Conservation (phyloP, 2,888 invertebrate genomes). For the Drosophila anomelani region DNA sequence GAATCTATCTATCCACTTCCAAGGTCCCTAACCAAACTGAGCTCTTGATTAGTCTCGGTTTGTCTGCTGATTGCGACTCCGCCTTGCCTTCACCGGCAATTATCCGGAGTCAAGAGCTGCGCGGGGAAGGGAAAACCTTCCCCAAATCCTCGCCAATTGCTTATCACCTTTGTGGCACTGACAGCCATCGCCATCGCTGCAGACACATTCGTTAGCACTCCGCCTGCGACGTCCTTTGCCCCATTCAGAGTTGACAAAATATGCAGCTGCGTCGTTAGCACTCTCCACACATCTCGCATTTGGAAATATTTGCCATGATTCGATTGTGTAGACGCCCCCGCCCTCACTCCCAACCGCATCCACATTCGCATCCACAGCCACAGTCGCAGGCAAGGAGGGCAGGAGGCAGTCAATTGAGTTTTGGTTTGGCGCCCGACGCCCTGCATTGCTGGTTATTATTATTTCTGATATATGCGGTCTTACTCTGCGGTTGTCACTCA, state of each 20-base stretch:
- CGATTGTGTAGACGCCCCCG: conserved; percentile 61
- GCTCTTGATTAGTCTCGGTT: conserved; percentile 36
- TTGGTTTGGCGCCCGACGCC: conserved; percentile 37
- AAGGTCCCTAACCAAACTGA: conserved; percentile 4
- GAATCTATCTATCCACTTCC: neutral
- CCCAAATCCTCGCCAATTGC: conserved; percentile 24
- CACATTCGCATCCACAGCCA: conserved; percentile 47
- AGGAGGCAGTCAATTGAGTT: conserved; percentile 53
- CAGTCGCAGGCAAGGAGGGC: conserved; percentile 17
- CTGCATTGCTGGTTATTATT: conserved; percentile 66
- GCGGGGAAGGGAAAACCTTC: neutral
- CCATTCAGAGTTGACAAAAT: conserved; percentile 69
- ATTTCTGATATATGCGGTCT: conserved; percentile 80
- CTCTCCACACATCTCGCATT: conserved; percentile 40
- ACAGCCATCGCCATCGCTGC: conserved; percentile 25
- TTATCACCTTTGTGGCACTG: conserved; percentile 36
- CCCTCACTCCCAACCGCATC: conserved; percentile 23
- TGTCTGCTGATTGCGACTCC: conserved; percentile 33
- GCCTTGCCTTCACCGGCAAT: conserved; percentile 26
- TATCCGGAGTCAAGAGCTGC: conserved; percentile 27
- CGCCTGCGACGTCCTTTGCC: conserved; percentile 38
- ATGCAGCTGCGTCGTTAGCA: conserved; percentile 75
- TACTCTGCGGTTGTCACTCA: conserved; percentile 78
- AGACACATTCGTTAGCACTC: conserved; percentile 33
- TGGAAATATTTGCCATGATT: conserved; percentile 74